phyloP scores from a whole-genome alignment of 2,888 invertebrate species.

The Epinotia bilunana region DNA sequence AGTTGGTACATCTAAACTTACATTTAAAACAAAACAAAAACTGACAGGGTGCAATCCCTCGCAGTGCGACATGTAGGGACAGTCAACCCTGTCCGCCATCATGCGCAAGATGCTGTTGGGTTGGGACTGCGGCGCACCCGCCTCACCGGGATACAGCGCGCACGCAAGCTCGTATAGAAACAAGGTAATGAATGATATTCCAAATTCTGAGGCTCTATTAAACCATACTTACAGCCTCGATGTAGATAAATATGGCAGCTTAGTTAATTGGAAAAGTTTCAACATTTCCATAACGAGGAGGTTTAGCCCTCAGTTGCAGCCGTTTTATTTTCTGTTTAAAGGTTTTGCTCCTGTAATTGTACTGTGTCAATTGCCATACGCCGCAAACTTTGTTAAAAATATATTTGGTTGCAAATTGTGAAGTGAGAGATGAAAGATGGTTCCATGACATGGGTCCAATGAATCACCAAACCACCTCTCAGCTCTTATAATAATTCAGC shows the following conservation, averaged over 20 bases:
- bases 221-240: background rate
- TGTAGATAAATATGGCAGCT: background rate
- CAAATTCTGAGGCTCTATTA: background rate
- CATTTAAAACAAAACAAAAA: too few species aligned
- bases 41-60: too few species aligned
- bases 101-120: too few species aligned
- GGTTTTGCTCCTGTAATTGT: background rate
- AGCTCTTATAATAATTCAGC: slow-evolving; percentile 20
- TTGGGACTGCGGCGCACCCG: too few species aligned
- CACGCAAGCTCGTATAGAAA: too few species aligned
- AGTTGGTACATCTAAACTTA: too few species aligned
- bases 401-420: background rate
- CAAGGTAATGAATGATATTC: background rate
- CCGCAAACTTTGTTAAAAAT: background rate
- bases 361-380: background rate
- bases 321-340: background rate
- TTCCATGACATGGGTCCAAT: background rate
- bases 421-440: background rate
- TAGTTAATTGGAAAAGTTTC: background rate
- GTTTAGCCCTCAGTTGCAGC: too few species aligned
- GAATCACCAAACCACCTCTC: slow-evolving; percentile 28
- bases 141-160: too few species aligned
- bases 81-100: too few species aligned
- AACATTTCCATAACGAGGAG: too few species aligned
- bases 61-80: too few species aligned